These are phyloP conservation scores for Thryonomys swinderianus DNA, from an alignment of 2,113 vertebrate species.

Conservation along the genomic window DNA sequence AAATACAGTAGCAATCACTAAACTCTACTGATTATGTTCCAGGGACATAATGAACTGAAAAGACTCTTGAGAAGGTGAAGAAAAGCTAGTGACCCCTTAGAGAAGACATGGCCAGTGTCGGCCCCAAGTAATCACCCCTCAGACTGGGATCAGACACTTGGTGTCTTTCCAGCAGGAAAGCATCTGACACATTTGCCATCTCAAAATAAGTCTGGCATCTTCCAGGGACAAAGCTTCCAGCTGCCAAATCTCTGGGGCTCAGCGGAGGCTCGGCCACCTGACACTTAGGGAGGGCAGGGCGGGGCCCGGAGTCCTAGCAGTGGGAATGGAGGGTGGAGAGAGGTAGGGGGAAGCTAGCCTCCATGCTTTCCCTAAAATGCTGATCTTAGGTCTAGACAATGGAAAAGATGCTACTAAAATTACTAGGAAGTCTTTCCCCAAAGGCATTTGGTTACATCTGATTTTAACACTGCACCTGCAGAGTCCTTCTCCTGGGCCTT, in stretches of 20 bases:
- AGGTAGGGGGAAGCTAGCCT: constrained; percentile 25
- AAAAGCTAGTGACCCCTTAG: neutral
- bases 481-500: neutral
- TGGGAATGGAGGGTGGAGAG: neutral
- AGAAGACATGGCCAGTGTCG: neutral
- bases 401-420: constrained; percentile 76
- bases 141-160: constrained; percentile 35
- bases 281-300: neutral
- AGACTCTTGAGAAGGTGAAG: neutral
- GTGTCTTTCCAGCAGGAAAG: constrained; percentile 57
- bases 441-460: constrained; percentile 48
- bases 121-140: neutral
- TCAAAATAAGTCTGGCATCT: constrained; percentile 66
- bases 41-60: neutral
- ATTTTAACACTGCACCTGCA: neutral
- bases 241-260: constrained; percentile 39
- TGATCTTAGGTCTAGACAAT: constrained; percentile 81
- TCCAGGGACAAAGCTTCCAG: constrained; percentile 52
- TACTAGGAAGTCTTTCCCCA: constrained; percentile 60
- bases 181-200: constrained; percentile 26
- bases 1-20: neutral
- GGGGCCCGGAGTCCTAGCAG: neutral
- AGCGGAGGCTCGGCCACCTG: constrained; percentile 5
- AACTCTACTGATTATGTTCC: neutral
- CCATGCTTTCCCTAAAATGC: constrained; percentile 63